These are phyloP conservation scores for Epinotia ramella DNA, from an alignment of 2,888 invertebrate genomes.

Conservation along the genomic window DNA sequence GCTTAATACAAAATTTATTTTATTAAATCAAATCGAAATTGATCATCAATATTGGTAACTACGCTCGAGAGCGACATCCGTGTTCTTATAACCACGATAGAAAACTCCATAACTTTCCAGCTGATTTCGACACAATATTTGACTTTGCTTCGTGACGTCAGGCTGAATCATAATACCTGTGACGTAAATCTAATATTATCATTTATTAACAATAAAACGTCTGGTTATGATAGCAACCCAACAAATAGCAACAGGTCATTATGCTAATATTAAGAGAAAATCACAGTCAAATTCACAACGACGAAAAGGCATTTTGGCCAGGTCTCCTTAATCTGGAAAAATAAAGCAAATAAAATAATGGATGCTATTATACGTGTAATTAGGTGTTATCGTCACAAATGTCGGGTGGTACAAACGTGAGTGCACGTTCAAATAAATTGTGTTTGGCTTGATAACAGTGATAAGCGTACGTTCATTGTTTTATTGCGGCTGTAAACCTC, in stretches of 20 bases:
- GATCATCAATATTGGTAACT: no score
- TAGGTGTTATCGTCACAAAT: constrained; percentile 71
- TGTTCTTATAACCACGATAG: not conserved
- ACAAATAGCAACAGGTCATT: not conserved
- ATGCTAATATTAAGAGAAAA: not conserved
- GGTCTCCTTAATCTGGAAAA: constrained; percentile 17
- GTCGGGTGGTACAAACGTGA: constrained; percentile 72
- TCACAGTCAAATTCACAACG: not conserved
- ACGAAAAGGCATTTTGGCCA: constrained; percentile 11
- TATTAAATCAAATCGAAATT: no score
- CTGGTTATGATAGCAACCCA: constrained; percentile 10
- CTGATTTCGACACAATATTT: constrained; percentile 5
- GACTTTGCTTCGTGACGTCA: not conserved
- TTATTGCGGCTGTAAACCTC: constrained; percentile 78
- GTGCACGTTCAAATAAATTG: constrained; percentile 75
- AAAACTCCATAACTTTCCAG: not conserved
- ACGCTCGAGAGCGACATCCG: no score
- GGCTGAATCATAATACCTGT: constrained; percentile 6
- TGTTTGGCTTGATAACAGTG: constrained; percentile 80
- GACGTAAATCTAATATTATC: constrained; percentile 1
- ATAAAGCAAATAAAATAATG: constrained; percentile 37
- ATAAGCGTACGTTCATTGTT: constrained; percentile 80
- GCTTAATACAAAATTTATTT: no score
- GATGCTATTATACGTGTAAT: constrained; percentile 37
- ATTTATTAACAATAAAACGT: constrained; percentile 3